Conservation (phyloP, 1,140 invertebrate species). For the Drosophila elegans region DNA sequence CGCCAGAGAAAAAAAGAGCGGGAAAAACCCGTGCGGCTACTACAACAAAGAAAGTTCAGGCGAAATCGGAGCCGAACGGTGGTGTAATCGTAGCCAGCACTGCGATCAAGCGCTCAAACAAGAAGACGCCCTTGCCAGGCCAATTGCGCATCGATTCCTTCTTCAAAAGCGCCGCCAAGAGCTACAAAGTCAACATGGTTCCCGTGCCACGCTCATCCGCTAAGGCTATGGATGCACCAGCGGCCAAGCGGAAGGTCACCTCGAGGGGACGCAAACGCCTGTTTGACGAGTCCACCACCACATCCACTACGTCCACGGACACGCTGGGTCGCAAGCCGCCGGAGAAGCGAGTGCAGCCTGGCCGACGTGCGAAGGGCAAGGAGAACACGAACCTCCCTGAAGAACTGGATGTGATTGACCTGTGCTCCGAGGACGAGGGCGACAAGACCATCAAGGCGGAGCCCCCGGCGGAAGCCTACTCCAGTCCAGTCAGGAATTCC, state of each 20-base stretch:
- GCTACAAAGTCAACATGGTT: conserved; percentile 45
- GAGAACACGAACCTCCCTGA: conserved; percentile 12
- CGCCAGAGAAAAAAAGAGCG: conserved; percentile 56
- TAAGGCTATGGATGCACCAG: not conserved
- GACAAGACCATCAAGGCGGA: not conserved
- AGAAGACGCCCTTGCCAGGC: conserved; percentile 56
- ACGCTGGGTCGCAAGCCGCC: conserved; percentile 1
- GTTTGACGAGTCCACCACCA: conserved; percentile 46
- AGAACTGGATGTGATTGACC: conserved; percentile 49
- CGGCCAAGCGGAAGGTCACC: conserved; percentile 1
- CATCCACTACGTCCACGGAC: not conserved
- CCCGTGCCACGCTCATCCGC: not conserved
- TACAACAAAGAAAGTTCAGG: conserved; percentile 48
- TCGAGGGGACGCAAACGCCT: conserved; percentile 62
- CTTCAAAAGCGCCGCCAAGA: conserved; percentile 68
- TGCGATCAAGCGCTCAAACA: conserved; percentile 40
- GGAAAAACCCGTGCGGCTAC: conserved; percentile 49
- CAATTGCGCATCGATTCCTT: conserved; percentile 70
- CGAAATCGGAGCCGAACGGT: not conserved
- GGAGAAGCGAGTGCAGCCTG: conserved; percentile 35
- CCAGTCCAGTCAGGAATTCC: not conserved
- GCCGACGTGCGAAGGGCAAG: conserved; percentile 43
- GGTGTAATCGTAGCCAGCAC: conserved; percentile 18
- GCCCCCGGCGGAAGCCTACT: not conserved
- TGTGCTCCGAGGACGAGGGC: conserved; percentile 55